phyloP scores from a whole-genome alignment of 2,113 vertebrate genomes.

The Chinchilla lanigera region DNA sequence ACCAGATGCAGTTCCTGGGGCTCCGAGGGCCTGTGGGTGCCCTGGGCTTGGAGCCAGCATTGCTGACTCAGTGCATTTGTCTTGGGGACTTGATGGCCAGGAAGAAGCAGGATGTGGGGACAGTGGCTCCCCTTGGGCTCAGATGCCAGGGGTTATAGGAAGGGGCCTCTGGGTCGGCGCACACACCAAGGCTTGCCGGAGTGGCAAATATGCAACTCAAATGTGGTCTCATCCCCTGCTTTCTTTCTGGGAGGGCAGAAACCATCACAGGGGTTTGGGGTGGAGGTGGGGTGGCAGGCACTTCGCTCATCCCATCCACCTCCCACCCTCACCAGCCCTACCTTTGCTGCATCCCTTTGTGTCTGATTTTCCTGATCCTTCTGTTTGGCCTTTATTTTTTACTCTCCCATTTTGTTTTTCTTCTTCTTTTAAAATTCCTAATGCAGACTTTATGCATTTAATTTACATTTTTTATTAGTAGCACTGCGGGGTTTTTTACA shows the following conservation, averaged over 20 bases:
- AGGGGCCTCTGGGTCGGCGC: background rate
- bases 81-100: accelerated
- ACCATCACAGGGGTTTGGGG: background rate
- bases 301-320: background rate
- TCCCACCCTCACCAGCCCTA: background rate
- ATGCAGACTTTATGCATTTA: background rate
- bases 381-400: background rate
- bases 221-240: accelerated
- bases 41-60: background rate
- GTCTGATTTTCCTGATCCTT: background rate
- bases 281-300: background rate
- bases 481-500: background rate
- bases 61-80: no score
- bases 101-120: background rate
- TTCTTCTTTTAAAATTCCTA: slow-evolving; percentile 43
- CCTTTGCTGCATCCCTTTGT: accelerated
- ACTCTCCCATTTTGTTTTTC: background rate
- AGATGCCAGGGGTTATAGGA: background rate
- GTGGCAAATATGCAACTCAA: no score
- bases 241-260: background rate
- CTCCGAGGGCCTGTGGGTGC: accelerated
- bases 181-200: background rate
- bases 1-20: background rate
- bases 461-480: slow-evolving; percentile 35
- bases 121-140: background rate